Evolutionary conservation across 1,140 invertebrate genomes (phyloP).

Genomic region (Habropoda laboriosa): DNA sequence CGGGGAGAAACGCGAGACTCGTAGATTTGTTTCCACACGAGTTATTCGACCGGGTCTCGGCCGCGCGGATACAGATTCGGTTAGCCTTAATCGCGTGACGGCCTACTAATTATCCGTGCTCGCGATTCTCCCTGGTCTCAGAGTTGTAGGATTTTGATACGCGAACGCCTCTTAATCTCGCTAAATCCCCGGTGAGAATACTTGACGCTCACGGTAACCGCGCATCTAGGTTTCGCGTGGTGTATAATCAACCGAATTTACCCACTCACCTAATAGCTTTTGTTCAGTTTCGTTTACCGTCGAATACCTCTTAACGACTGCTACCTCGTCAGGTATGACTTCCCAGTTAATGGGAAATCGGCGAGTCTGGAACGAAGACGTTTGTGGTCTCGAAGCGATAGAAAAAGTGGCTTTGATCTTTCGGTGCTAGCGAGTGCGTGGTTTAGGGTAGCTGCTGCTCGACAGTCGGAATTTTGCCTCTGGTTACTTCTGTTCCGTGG

Average conservation of each 20-base stretch:
- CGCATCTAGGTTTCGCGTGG: no score
- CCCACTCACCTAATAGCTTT: neutral
- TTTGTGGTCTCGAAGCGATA: neutral
- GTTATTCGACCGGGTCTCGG: constrained; percentile 44
- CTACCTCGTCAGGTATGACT: neutral
- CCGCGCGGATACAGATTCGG: constrained; percentile 57
- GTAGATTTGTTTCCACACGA: constrained; percentile 51
- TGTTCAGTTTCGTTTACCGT: neutral
- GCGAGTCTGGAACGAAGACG: neutral
- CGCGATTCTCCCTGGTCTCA: constrained; percentile 1
- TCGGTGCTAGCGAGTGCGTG: no score
- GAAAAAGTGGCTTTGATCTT: constrained; percentile 56
- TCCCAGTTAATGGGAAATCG: neutral
- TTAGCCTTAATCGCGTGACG: constrained; percentile 67
- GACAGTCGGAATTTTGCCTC: no score
- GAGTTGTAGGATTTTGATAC: no score
- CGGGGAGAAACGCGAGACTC: neutral
- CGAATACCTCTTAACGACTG: constrained; percentile 4
- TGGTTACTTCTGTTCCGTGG: neutral
- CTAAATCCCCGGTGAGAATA: no score
- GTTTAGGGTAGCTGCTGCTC: no score
- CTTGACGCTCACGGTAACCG: no score
- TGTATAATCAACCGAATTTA: neutral
- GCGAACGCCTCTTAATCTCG: neutral
- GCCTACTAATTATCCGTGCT: constrained; percentile 66